Evolutionary conservation across 2,888 invertebrate species (phyloP), one percentile per base, ranked within the genome.

Genomic region (Baronia brevicornis): DNA sequence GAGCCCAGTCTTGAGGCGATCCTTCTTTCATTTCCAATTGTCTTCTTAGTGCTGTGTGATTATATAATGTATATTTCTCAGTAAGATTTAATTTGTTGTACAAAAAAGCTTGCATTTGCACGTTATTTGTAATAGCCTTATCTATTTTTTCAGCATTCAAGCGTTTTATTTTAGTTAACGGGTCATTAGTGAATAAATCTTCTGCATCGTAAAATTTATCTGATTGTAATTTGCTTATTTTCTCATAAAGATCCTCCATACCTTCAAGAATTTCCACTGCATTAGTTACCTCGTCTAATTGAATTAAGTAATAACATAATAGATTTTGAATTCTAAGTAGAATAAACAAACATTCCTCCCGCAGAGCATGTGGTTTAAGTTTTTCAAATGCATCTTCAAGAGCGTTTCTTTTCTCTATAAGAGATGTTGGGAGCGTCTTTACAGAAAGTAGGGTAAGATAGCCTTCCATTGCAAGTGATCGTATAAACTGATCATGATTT

Each of bases 91-190:
- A 51, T 54, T 87, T 87, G 33, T 86, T 87, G 45, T 87, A 87
- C 23, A 88, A 59, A 69, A 87, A 88, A 2, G 86, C 86, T 48
- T 88, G 73, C 87, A 89, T 88, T 48, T 88, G 88, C 30, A 88
- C 68, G 48, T 89, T 89, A 48, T 87, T 89, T 1, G 88, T 86
- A 17, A 86, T 77, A 2, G 89, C 63, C 49, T 86, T 86, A 43
- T 87, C 86, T 9, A 89, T 71, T 57, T 87, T 87, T 28, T 72
- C 72, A 2, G 75, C 77, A 39, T 70, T 71, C 3, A 80, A 67
- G 18, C 67, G 59, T 28, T 68, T 71, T 19, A 78, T 63, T 3
- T 66, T 65, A 1, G 38, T 19, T 5, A 75, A 38, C 3, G 60
- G 40, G 36, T 74, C 71, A 1, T 63, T 38, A 2, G 67, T 63